Evolutionary conservation across 2,113 vertebrate species (phyloP).

Genomic region (Pluvialis apricaria): DNA sequence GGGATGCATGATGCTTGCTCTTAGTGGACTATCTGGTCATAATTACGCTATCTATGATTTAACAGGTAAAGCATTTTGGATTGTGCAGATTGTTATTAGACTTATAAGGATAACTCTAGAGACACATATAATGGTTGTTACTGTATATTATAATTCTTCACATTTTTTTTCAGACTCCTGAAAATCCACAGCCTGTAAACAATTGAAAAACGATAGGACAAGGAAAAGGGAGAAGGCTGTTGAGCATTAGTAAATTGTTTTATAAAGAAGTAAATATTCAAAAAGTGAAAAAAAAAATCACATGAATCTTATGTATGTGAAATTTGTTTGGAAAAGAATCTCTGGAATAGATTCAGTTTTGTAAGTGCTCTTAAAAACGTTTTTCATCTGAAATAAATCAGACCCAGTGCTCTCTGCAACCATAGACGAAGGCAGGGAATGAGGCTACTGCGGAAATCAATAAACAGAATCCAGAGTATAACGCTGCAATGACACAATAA

Average conservation of each 20-base stretch:
- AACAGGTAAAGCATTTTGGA: constrained; percentile 20
- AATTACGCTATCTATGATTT: background rate
- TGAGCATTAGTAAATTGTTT: background rate
- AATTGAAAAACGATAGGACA: background rate
- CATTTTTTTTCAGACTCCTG: background rate
- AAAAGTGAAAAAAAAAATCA: background rate
- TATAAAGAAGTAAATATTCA: background rate
- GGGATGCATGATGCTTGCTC: background rate
- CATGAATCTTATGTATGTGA: background rate
- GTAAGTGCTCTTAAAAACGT: background rate
- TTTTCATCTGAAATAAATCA: background rate
- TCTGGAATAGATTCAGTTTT: background rate
- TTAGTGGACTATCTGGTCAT: background rate
- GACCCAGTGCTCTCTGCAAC: background rate
- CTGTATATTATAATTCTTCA: background rate
- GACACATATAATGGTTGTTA: background rate
- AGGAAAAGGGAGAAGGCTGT: background rate
- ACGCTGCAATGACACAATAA: background rate
- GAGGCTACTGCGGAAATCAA: background rate
- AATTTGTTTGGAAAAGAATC: background rate
- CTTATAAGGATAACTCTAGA: background rate
- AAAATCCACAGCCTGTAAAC: background rate
- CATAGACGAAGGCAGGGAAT: background rate
- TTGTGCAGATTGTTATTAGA: background rate
- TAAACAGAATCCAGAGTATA: background rate